These are phyloP conservation scores for Spisula solida DNA, from an alignment of 2,888 invertebrate genomes.

Conservation along the genomic window DNA sequence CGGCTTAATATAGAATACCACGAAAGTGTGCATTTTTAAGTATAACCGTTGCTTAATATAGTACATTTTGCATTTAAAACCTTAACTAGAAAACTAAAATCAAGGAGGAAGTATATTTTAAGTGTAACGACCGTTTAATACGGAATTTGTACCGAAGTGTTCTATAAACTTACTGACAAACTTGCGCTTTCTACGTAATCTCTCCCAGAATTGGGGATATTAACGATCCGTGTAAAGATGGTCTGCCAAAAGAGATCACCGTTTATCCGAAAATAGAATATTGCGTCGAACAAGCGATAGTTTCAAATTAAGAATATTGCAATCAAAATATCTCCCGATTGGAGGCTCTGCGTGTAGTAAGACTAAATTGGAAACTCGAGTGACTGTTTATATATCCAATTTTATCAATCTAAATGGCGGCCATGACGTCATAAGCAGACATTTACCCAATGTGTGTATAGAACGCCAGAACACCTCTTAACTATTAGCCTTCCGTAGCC, in stretches of 20 bases:
- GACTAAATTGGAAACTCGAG: background rate
- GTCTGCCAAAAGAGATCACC: background rate
- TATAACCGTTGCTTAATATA: no score
- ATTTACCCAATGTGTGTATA: background rate
- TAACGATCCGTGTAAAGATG: conserved; percentile 12
- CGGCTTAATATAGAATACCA: no score
- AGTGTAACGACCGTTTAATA: no score
- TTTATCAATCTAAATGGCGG: conserved; percentile 14
- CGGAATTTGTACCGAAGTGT: no score
- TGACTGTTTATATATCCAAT: conserved; percentile 9
- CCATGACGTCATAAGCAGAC: background rate
- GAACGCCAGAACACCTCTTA: no score
- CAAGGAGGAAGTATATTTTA: no score
- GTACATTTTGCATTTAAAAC: no score
- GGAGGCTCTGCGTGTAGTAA: background rate
- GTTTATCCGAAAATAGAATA: conserved; percentile 10
- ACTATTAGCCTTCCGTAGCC: no score
- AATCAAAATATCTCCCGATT: background rate
- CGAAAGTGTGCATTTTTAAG: no score
- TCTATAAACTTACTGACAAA: no score
- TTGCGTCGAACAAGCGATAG: background rate
- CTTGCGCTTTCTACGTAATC: background rate
- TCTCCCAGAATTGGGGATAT: conserved; percentile 7
- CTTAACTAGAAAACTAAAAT: no score
- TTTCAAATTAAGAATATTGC: conserved; percentile 23